These are phyloP conservation scores for Coregonus suidteri DNA, from an alignment of 2,797 vertebrate species.

Conservation along the genomic window DNA sequence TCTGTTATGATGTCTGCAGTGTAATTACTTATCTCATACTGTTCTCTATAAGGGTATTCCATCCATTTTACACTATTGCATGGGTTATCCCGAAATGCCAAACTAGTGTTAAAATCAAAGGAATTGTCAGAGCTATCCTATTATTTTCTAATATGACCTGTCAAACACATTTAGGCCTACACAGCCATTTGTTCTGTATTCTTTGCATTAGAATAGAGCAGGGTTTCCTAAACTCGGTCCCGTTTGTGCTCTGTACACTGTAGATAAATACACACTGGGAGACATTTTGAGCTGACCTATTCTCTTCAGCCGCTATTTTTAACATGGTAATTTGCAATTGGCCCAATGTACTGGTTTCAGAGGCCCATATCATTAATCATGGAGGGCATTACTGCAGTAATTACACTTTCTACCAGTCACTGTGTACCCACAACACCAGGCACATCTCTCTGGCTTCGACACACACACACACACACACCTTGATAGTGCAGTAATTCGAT, in stretches of 20 bases:
- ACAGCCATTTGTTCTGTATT: too few relatives aligned
- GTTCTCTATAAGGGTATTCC: not conserved
- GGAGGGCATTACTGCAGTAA: conserved; percentile 71
- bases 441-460: conserved; percentile 21
- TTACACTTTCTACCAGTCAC: conserved; percentile 64
- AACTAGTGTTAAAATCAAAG: not conserved
- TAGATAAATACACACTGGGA: too few relatives aligned
- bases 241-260: too few relatives aligned
- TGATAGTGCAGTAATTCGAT: conserved; percentile 67
- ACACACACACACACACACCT: too few relatives aligned
- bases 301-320: conserved; percentile 76
- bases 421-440: not conserved
- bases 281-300: conserved; percentile 53
- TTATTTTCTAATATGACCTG: too few relatives aligned
- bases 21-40: not conserved
- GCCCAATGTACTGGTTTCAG: conserved; percentile 69
- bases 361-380: conserved; percentile 77
- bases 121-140: not conserved
- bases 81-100: not conserved
- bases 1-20: not conserved
- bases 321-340: conserved; percentile 73
- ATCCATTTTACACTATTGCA: not conserved
- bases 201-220: too few relatives aligned
- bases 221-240: too few relatives aligned
- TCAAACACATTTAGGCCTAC: too few relatives aligned